Base-by-base conservation (phyloP, 2,888 invertebrate genomes). In the Tenodera sinensis region DNA sequence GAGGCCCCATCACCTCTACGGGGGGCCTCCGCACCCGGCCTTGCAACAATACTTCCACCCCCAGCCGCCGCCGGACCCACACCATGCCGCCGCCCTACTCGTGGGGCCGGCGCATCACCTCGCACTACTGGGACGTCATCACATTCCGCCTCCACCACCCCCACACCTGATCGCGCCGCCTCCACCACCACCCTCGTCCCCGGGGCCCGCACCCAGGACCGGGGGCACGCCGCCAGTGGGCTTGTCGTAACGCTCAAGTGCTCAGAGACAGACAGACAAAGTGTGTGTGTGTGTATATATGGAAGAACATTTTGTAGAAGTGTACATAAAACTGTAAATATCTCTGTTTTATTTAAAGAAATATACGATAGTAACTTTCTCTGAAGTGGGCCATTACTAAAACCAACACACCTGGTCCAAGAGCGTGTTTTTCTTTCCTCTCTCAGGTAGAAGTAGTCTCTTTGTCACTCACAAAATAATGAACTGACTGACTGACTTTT, bases 1-100 rank as follows among this genome's bases (percentile, higher is more conserved):
- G 2, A 91, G 95, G 92, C 93, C 95, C 85, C 94, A 94, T 83
- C 94, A 93, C 85, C 93, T 92, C 90, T 92, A 92, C 89, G 92
- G 92, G 92, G 92, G 82, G 91, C 91, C 42, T 91, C 90, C 87
- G 83, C 90, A 88, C 25, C 88, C 89, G 25, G 90, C 88, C 34
- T 85, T 87, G 88, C 88, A 88, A 27, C 90, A 89, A n/a, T 89
- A 90, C 54, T 91, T 86, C 94, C 93, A 28, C 95, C 95, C 14
- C 95, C 90, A 86, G 83, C 90, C 30, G 20, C 81, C 85, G 54
- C 54, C 54, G 20, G 85, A 84, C 20, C 71, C 84, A 1, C 85
- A 83, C 47, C 85, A 47, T 30, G 85, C 82, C 71, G 34, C 90
- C 83, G 84, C 89, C n/a, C 34, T 87, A 4, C 89, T 86, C 25